phyloP scores from a whole-genome alignment of 2,113 vertebrate species.

The Meleagris gallopavo region DNA sequence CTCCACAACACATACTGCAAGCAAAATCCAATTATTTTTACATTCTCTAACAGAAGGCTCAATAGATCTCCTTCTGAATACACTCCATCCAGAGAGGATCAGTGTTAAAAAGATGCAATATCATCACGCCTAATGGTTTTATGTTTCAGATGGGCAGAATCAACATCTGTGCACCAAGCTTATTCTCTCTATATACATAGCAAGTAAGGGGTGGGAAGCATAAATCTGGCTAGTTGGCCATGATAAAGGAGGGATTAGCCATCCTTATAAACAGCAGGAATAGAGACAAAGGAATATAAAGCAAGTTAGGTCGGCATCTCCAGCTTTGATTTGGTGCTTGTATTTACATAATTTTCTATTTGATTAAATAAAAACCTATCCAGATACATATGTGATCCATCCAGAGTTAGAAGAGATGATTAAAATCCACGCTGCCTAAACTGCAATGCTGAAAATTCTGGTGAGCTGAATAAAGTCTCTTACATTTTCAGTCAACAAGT shows the following conservation, averaged over 20 bases:
- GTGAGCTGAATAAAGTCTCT: neutral
- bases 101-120: neutral
- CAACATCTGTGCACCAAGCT: neutral
- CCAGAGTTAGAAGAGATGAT: neutral
- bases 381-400: neutral
- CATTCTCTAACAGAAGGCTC: neutral
- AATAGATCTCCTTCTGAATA: neutral
- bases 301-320: neutral
- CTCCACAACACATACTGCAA: neutral
- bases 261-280: neutral
- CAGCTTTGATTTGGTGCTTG: neutral
- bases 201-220: neutral
- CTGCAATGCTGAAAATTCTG: neutral
- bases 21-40: neutral
- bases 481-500: neutral
- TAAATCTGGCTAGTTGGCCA: neutral
- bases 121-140: neutral
- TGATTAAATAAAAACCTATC: neutral
- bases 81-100: neutral
- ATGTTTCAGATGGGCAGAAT: neutral
- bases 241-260: conserved; percentile 38
- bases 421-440: neutral
- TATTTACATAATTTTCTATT: conserved; percentile 13
- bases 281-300: neutral
- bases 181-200: neutral